A percentile compares a stretch with the other conserved stretches of the same genome.
Conservation (phyloP, 2,888 invertebrate species). For the Dioctria rufipes region DNA sequence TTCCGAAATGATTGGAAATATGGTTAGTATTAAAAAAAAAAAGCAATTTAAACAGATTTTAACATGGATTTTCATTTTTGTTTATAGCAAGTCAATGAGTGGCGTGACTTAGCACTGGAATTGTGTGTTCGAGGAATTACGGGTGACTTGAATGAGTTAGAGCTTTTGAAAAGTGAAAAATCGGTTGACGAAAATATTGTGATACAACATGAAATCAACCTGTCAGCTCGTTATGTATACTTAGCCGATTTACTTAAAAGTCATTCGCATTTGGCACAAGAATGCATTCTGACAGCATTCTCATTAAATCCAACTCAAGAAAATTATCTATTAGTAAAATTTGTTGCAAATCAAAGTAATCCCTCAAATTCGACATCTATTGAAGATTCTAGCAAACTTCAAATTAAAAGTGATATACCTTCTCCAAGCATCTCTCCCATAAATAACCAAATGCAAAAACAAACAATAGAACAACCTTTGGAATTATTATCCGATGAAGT, state of each 20-base stretch:
- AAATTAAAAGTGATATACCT: background rate
- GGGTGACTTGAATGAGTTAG: conserved; percentile 77
- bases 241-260: conserved; percentile 73
- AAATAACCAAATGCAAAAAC: too few species aligned
- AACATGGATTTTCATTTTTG: background rate
- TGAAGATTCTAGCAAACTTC: background rate
- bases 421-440: background rate
- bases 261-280: conserved; percentile 74
- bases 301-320: conserved; percentile 75
- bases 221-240: conserved; percentile 73
- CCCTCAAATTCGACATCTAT: background rate
- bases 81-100: conserved; percentile 44
- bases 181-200: conserved; percentile 71
- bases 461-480: background rate
- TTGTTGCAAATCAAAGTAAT: conserved; percentile 72
- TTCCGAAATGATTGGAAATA: conserved; percentile 52
- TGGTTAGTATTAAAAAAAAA: conserved; percentile 48
- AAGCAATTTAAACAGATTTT: background rate
- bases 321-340: conserved; percentile 73
- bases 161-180: conserved; percentile 72
- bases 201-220: conserved; percentile 71
- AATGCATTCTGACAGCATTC: conserved; percentile 78
- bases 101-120: conserved; percentile 66
- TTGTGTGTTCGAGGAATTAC: conserved; percentile 76
- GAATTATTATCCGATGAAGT: too few species aligned